Conservation (phyloP, 2,797 vertebrate genomes). For the Semaprochilodus insignis region DNA sequence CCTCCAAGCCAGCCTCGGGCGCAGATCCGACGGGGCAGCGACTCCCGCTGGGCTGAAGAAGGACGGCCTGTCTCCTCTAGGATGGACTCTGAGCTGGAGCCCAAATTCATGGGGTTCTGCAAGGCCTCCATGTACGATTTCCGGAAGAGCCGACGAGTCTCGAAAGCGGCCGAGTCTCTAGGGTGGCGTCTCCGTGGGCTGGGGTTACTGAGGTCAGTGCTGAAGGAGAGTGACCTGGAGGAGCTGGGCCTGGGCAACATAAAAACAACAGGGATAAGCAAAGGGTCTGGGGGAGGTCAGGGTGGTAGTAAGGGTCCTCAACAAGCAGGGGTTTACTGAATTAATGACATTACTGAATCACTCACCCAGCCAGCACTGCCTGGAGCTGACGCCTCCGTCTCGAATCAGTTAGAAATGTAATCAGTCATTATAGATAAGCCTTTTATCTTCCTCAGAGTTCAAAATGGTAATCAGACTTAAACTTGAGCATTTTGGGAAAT, state of each 20-base stretch:
- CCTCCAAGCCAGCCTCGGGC: slow-evolving; percentile 71
- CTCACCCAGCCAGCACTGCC: too few relatives aligned
- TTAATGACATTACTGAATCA: too few relatives aligned
- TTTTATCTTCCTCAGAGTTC: too few relatives aligned
- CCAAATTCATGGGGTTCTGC: slow-evolving; percentile 87
- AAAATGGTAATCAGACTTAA: too few relatives aligned
- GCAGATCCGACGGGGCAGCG: slow-evolving; percentile 65
- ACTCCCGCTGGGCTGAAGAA: slow-evolving; percentile 65
- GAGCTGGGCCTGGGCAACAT: slow-evolving; percentile 13
- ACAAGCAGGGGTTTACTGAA: too few relatives aligned
- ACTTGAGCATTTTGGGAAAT: too few relatives aligned
- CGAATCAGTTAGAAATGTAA: too few relatives aligned
- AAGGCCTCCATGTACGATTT: slow-evolving; percentile 90
- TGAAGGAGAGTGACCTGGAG: slow-evolving; percentile 74
- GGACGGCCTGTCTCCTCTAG: slow-evolving; percentile 72
- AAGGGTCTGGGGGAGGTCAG: too few relatives aligned
- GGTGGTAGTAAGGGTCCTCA: too few relatives aligned
- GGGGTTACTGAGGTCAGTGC: slow-evolving; percentile 76
- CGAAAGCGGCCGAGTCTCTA: slow-evolving; percentile 77
- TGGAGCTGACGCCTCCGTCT: too few relatives aligned
- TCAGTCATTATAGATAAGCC: too few relatives aligned
- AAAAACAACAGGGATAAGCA: neutral
- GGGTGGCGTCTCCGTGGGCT: slow-evolving; percentile 70
- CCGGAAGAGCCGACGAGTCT: slow-evolving; percentile 83
- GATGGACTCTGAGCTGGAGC: slow-evolving; percentile 87